Conservation (phyloP, 2,113 vertebrate genomes). For the Tursiops truncatus region DNA sequence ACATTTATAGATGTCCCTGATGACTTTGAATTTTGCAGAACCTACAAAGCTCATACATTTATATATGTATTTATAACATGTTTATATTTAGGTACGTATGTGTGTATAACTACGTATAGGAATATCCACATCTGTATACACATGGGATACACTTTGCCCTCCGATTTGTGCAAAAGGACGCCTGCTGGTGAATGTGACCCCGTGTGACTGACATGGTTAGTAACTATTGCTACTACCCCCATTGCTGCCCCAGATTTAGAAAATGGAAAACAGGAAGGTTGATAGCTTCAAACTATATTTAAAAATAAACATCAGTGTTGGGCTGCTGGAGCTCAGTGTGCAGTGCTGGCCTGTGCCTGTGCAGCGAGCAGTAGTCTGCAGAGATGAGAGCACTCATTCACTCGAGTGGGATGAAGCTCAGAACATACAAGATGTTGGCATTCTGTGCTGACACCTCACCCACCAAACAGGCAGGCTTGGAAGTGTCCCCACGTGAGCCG, state of each 20-base stretch:
- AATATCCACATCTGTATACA: fast-evolving
- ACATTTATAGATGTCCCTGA: not conserved
- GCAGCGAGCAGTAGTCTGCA: not conserved
- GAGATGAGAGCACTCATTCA: not conserved
- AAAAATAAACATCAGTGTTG: not conserved
- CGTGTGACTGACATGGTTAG: not conserved
- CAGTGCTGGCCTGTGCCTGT: not conserved
- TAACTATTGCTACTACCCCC: fast-evolving
- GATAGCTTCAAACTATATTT: not conserved
- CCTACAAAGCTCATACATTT: not conserved
- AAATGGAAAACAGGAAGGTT: not conserved
- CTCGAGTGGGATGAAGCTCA: not conserved
- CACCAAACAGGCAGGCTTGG: too few relatives aligned
- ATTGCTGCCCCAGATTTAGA: not conserved
- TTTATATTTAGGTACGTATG: not conserved
- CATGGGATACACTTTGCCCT: not conserved
- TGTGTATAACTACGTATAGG: fast-evolving
- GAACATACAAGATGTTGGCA: not conserved
- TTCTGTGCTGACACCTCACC: not conserved
- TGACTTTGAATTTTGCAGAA: not conserved
- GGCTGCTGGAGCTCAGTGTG: not conserved
- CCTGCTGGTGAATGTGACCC: not conserved
- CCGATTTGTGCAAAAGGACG: not conserved
- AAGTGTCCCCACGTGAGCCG: not conserved
- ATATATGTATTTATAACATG: fast-evolving